These are phyloP conservation scores for Cheilosia soror DNA, from an alignment of 2,888 invertebrate genomes.

Conservation along the genomic window DNA sequence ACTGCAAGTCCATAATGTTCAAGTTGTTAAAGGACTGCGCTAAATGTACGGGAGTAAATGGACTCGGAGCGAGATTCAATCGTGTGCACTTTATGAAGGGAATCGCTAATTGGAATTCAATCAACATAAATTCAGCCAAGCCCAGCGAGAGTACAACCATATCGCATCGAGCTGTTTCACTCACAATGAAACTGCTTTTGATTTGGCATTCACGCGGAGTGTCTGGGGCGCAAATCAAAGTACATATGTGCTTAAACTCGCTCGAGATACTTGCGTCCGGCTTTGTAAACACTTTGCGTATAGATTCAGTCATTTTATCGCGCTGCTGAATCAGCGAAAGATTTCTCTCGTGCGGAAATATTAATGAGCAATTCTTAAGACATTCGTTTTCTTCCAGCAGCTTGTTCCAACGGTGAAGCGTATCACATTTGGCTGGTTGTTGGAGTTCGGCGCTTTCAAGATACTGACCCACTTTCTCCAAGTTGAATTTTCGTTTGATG, in stretches of 20 bases:
- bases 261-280: slow-evolving; percentile 87
- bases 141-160: slow-evolving; percentile 79
- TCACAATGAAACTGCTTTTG: slow-evolving; percentile 78
- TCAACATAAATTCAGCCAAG: slow-evolving; percentile 80
- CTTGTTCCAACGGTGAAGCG: slow-evolving; percentile 91
- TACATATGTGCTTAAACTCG: slow-evolving; percentile 86
- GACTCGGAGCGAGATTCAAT: slow-evolving; percentile 85
- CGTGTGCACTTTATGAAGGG: slow-evolving; percentile 85
- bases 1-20: slow-evolving; percentile 88
- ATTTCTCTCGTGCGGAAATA: slow-evolving; percentile 90
- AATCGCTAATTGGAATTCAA: slow-evolving; percentile 80
- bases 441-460: slow-evolving; percentile 90
- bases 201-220: slow-evolving; percentile 77
- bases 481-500: slow-evolving; percentile 87
- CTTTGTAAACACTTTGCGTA: slow-evolving; percentile 88
- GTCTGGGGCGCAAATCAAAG: slow-evolving; percentile 84
- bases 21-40: slow-evolving; percentile 80
- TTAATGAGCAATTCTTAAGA: slow-evolving; percentile 88
- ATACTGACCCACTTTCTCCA: slow-evolving; percentile 96
- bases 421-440: slow-evolving; percentile 86
- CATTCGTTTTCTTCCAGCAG: slow-evolving; percentile 90
- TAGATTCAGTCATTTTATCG: slow-evolving; percentile 87
- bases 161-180: slow-evolving; percentile 79
- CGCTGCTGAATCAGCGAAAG: slow-evolving; percentile 93
- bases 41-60: slow-evolving; percentile 80